Base-by-base conservation (phyloP, 2,797 vertebrate species). In the Gila robusta region DNA sequence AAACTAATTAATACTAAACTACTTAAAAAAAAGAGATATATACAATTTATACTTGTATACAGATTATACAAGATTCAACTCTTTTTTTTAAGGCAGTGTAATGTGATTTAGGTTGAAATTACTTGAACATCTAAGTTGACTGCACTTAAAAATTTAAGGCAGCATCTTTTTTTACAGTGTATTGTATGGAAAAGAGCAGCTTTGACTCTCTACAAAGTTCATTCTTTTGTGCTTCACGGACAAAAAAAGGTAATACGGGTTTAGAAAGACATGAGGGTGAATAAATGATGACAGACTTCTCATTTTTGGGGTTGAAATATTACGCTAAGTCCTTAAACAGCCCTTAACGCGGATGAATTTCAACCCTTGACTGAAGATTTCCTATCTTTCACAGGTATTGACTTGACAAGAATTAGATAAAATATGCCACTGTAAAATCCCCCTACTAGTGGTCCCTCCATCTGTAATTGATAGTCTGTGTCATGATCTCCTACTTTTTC, bases 381-480 rank as follows among this genome's bases (percentile, higher is more conserved):
- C 23, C 14, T 77, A 9, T 52, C 23, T 52, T 49, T 39, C 41
- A 80, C 26, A 41, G 49, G n/a, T 44, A 35, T 26, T 39, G 35
- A 77, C 17, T 64, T 81, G 56, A 79, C 62, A 69, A 81, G 28
- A 71, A 70, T 71, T 76, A 70, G 41, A 39, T 70, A 28, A 85
- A 77, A 41, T 14, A 23, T 85, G 39, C 54, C 37, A 71, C 28
- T 59, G 52, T 71, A 47, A 71, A 62, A 59, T 70, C 49, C 9
- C 70, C 16, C 37, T n/a, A 39, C 37, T 69, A 54, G 16, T 73
- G 35, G 73, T 72, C 49, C 28, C 66, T 28, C 35, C 32, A 9
- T 52, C 70, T 49, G 32, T 76, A 81, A 80, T 84, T 81, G 35
- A 85, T 62, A 54, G 76, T 56, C 73, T 64, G 44, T 82, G 32